Evolutionary conservation across 2,888 invertebrate genomes (phyloP).

Genomic region (Enchytraeus crypticus): DNA sequence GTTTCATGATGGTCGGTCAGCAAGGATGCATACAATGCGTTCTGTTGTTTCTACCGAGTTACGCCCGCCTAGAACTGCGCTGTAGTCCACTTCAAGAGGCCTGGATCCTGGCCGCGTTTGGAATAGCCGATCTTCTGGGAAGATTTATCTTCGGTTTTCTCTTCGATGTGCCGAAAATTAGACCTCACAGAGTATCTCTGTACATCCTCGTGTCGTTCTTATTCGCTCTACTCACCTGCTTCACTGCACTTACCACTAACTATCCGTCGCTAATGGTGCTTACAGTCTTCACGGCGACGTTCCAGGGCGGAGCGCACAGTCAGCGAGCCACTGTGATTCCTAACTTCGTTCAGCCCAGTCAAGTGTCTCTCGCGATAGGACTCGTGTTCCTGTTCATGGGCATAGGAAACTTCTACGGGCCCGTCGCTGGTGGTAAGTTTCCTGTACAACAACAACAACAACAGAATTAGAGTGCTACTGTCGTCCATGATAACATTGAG

Average conservation of each 20-base stretch:
- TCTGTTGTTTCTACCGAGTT: slow-evolving; percentile 31
- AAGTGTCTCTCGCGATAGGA: slow-evolving; percentile 2
- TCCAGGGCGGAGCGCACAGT: slow-evolving; percentile 7
- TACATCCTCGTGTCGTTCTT: slow-evolving; percentile 16
- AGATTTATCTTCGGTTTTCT: slow-evolving; percentile 56
- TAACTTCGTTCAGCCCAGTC: neutral
- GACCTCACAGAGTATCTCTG: slow-evolving; percentile 25
- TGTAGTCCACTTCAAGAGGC: slow-evolving; percentile 50
- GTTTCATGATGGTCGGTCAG: neutral
- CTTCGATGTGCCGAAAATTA: slow-evolving; percentile 29
- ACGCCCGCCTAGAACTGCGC: slow-evolving; percentile 27
- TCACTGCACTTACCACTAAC: neutral
- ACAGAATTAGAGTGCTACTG: too few relatives aligned
- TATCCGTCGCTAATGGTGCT: slow-evolving; percentile 25
- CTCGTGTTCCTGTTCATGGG: slow-evolving; percentile 4
- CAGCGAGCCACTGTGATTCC: slow-evolving; percentile 6
- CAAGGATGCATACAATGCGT: slow-evolving; percentile 6
- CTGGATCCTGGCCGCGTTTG: slow-evolving; percentile 73
- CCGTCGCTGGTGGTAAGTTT: slow-evolving; percentile 6
- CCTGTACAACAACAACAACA: too few relatives aligned
- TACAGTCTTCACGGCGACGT: slow-evolving; percentile 20
- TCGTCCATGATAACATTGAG: too few relatives aligned
- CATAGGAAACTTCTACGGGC: slow-evolving; percentile 8
- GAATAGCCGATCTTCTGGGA: slow-evolving; percentile 80
- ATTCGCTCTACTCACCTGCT: neutral